Conservation (phyloP, 2,888 invertebrate species). For the Notodonta dromedarius region DNA sequence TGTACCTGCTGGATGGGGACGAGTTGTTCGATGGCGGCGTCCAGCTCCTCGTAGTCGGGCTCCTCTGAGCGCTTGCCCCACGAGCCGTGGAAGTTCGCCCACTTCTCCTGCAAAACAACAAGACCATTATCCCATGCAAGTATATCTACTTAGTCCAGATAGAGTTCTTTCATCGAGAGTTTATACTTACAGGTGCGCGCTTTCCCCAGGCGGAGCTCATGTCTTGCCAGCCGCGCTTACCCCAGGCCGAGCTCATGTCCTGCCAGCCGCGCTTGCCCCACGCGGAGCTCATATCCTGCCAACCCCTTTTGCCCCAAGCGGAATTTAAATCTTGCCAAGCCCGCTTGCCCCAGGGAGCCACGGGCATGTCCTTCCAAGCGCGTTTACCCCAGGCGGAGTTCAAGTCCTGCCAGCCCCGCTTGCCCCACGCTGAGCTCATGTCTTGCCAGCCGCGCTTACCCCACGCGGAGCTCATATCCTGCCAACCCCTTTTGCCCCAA, state of each 20-base stretch:
- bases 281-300: slow-evolving; percentile 81
- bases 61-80: slow-evolving; percentile 87
- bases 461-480: slow-evolving; percentile 79
- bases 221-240: slow-evolving; percentile 84
- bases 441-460: slow-evolving; percentile 86
- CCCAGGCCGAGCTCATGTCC: slow-evolving; percentile 79
- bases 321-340: slow-evolving; percentile 83
- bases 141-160: not conserved
- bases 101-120: slow-evolving; percentile 80
- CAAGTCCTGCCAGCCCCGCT: slow-evolving; percentile 85
- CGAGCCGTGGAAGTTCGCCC: slow-evolving; percentile 87
- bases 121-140: not conserved
- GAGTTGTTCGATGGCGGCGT: slow-evolving; percentile 63
- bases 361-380: slow-evolving; percentile 80
- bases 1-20: slow-evolving; percentile 60
- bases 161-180: not conserved
- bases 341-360: slow-evolving; percentile 83
- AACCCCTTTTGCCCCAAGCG: slow-evolving; percentile 85
- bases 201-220: slow-evolving; percentile 83
- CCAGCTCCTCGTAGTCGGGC: slow-evolving; percentile 74
- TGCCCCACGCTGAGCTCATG: slow-evolving; percentile 81
- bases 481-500: slow-evolving; percentile 86
- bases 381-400: slow-evolving; percentile 84
- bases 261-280: slow-evolving; percentile 86
- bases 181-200: slow-evolving; percentile 69